Evolutionary conservation across 2,797 vertebrate species (phyloP).

Genomic region (Phaenicophaeus curvirostris): DNA sequence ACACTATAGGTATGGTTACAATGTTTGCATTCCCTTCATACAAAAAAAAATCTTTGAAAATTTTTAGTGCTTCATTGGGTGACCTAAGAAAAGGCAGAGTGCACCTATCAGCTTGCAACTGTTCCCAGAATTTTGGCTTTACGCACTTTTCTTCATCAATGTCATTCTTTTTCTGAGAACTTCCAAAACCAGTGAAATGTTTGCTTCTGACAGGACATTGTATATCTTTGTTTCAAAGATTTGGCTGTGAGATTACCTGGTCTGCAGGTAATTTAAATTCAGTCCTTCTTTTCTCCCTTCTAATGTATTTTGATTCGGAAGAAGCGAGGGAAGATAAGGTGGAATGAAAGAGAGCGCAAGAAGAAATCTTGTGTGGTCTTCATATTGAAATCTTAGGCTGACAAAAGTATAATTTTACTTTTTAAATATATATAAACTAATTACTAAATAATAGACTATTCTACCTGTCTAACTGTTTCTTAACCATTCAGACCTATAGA

Average conservation of each 20-base stretch:
- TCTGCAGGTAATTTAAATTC: background rate
- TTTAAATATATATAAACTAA: background rate
- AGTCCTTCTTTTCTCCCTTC: background rate
- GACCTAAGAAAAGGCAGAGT: background rate
- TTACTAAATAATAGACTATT: background rate
- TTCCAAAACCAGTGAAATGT: background rate
- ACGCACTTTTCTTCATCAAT: background rate
- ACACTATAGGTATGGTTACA: background rate
- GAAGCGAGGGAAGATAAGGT: background rate
- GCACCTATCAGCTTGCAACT: background rate
- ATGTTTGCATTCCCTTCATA: background rate
- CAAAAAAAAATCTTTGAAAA: background rate
- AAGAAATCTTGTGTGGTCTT: background rate
- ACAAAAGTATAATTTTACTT: background rate
- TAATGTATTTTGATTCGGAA: background rate
- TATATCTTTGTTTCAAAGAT: background rate
- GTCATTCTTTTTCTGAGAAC: background rate
- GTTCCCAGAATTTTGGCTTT: background rate
- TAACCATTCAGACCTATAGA: accelerated
- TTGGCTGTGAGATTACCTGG: background rate
- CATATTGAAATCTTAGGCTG: background rate
- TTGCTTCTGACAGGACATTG: background rate
- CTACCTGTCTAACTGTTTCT: background rate
- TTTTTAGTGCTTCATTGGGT: background rate
- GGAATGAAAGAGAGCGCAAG: background rate